Evolutionary conservation across 2,888 invertebrate species (phyloP), one percentile per base, ranked within the genome.

Genomic region (Hypsopygia costalis): DNA sequence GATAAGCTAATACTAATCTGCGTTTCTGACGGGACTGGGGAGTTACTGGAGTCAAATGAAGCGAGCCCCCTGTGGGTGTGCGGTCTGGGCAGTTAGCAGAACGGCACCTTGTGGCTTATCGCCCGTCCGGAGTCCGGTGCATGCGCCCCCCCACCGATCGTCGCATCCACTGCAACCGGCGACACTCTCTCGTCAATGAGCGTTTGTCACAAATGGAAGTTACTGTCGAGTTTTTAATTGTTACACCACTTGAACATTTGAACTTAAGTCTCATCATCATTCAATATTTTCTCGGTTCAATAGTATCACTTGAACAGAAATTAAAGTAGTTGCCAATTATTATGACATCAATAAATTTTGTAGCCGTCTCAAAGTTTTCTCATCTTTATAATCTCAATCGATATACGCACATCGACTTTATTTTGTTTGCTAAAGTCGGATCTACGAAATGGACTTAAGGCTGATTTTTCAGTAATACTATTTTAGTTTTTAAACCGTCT

Each of bases 91-190:
- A 66, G 73, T 72, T 69, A 68, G 68, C 58, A 58, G 63, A 51
- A 46, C 62, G 64, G 58, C 73, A 75, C 74, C 76, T 76, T 74
- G 77, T 63, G 74, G 78, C 74, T 78, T 77, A 77, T 75, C 78
- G 70, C 64, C 47, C 68, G 66, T 70, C 70, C 76, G 76, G 69
- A 16, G 29, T 11, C 34, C 25, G 21, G 34, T 7, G 28, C 27
- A 25, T 22, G 16, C 27, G 22, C 34, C 7, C 16, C 2, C 35
- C 12, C 10, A 5, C 9, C 32, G 8, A n/a, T 16, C 32, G 32
- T 8, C 5, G 32, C 32, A 20, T 16, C 5, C 20, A 16, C 16
- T 1, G 9, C 32, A 11, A n/a, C 32, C 9, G 4, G 9, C 16
- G n/a, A 7, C 6, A 30, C 36, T 30, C 8, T 25, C 5, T 7